Conservation (phyloP, 1,140 invertebrate genomes). For the Homalodisca vitripennis region DNA sequence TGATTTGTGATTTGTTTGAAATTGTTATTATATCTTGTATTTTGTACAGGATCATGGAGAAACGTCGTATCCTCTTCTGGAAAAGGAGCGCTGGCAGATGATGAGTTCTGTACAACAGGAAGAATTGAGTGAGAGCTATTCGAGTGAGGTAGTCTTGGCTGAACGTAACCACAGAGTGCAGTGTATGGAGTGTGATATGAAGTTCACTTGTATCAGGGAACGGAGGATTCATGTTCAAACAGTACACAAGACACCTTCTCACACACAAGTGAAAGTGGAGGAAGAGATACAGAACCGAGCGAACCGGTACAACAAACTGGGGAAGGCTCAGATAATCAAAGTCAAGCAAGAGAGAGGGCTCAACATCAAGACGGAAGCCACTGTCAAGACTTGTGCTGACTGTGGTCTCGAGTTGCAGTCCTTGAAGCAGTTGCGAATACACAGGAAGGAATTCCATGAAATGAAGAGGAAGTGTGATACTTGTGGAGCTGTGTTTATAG, state of each 20-base stretch:
- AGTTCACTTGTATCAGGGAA: conserved; percentile 64
- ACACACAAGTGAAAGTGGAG: conserved; percentile 21
- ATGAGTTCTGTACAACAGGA: background rate
- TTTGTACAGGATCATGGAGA: conserved; percentile 25
- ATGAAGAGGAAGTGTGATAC: conserved; percentile 38
- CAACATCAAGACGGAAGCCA: background rate
- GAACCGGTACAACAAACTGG: background rate
- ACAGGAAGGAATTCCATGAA: conserved; percentile 33
- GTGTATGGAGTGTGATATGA: conserved; percentile 54
- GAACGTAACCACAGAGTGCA: conserved; percentile 14
- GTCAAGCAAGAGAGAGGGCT: conserved; percentile 9
- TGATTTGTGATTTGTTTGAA: no score
- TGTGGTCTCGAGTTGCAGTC: conserved; percentile 33
- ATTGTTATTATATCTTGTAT: no score
- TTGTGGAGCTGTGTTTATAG: conserved; percentile 40
- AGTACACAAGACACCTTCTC: conserved; percentile 43
- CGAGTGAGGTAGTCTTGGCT: background rate
- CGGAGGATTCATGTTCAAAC: conserved; percentile 59
- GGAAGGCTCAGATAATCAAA: background rate
- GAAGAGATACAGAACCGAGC: conserved; percentile 19
- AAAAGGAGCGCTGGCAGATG: conserved; percentile 13
- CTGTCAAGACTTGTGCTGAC: conserved; percentile 30
- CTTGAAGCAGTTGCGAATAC: conserved; percentile 32
- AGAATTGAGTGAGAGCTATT: background rate
- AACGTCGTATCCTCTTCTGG: conserved; percentile 4